Evolutionary conservation across 2,797 vertebrate species (phyloP).

Genomic region (Cuniculus paca): DNA sequence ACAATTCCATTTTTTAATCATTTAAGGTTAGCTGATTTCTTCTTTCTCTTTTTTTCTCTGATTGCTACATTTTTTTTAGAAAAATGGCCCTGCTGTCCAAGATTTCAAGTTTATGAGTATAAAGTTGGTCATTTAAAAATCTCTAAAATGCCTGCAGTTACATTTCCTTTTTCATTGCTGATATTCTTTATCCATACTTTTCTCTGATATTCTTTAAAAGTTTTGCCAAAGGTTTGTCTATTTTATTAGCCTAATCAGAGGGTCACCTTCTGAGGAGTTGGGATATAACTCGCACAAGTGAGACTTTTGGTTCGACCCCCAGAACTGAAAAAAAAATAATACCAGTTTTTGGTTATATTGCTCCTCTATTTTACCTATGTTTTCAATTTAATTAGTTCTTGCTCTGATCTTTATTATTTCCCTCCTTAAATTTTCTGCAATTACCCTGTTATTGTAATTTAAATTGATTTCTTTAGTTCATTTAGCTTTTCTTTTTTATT

Average conservation of each 20-base stretch:
- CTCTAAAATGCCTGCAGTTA: neutral
- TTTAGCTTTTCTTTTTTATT: neutral
- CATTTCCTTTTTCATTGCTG: neutral
- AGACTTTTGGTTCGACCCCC: neutral
- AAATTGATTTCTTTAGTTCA: neutral
- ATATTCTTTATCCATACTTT: neutral
- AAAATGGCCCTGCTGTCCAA: neutral
- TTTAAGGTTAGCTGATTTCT: neutral
- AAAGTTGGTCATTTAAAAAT: neutral
- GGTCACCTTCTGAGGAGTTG: neutral
- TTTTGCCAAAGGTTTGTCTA: neutral
- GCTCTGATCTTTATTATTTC: neutral
- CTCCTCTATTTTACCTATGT: neutral
- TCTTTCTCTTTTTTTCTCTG: neutral
- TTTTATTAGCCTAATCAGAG: neutral
- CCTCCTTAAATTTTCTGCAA: neutral
- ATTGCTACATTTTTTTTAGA: neutral
- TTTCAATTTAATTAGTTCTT: neutral
- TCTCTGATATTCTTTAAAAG: neutral
- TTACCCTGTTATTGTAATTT: neutral
- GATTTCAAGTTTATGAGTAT: constrained; percentile 1
- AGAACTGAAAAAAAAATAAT: neutral
- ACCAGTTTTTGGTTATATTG: neutral
- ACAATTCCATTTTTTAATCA: neutral
- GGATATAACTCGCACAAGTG: neutral